Base-by-base conservation (phyloP, 35 echinoderm and acorn worm genomes). In the Heliocidaris erythrogramma region DNA sequence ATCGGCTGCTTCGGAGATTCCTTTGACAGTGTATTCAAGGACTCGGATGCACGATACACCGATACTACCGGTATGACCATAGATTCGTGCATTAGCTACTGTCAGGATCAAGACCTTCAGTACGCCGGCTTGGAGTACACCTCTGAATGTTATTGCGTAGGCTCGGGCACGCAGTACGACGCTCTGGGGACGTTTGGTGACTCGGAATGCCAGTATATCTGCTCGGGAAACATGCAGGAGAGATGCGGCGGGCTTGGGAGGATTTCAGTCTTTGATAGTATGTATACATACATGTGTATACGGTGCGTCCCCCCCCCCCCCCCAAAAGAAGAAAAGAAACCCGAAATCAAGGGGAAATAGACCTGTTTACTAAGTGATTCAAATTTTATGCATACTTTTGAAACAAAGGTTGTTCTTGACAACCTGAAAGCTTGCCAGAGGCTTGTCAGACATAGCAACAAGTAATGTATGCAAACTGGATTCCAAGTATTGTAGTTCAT, bases 1-100 rank as follows among this genome's bases (percentile, higher is more conserved):
- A 30, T 92, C 16, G 91, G 91, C 49, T 92, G 91, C 30, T 92
- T 92, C n/a, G 91, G 91, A 2, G 91, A 92, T 30, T 50, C 47
- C 5, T 49, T 59, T 27, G 48, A 50, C 5, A 47, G 91, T 13
- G 5, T 92, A 14, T 92, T 92, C 50, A 47, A 92, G 48, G 91
- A 29, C 49, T 42, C 35, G 35, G 35, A 42, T 42, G 49, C 48
- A 3, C 1, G 0, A 14, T 30, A 18, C 12, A n/a, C 1, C 1
- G 50, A 92, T 59, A 11, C 31, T 5, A 14, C 32, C 5, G 29
- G 31, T 13, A 92, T 92, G 91, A 92, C 91, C 8, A 92, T 92
- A 32, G 49, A 92, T 48, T 14, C 27, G 13, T 92, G 91, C 30
- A 49, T 92, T 2, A 48, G 27, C 10, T 92, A 52, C 91, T 92